Evolutionary conservation across 2,113 vertebrate species (phyloP), one percentile per base, ranked within the genome.

Genomic region (Naja naja): DNA sequence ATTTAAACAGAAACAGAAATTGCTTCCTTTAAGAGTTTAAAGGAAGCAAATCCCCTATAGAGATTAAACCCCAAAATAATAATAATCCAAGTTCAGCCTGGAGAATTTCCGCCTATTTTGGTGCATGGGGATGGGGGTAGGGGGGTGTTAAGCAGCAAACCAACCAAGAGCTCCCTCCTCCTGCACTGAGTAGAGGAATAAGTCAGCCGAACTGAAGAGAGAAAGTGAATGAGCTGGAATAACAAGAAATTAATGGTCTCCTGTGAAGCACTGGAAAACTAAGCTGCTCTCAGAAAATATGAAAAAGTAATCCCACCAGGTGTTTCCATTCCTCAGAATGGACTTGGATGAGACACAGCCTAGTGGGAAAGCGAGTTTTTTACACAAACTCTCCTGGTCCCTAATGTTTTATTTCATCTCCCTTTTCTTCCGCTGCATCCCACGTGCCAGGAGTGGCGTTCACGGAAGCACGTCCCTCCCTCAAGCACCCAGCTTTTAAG

Each of bases 261-360:
- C 7, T 89, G 89, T 87, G 9, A 93, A 55, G n/a, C 91, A 85
- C 69, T 81, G 94, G 88, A 27, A 93, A 93, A 39, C 0, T 2
- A 6, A 90, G 90, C 47, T 30, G 1, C 54, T 20, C 11, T 14
- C 11, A 54, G 92, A 92, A 91, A 92, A 3, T 20, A 94, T 1
- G 45, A 39, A 8, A 0, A 85, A 1, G 1, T 60, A 74, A 10
- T 3, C 90, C 94, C 49, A 58, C 55, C 69, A 55, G 0, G 8
- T 25, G 23, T 91, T 52, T 34, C 3, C 3, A 43, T 81, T 53
- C 3, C 11, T 94, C 88, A 85, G 4, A 7, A n/a, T 43, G 12
- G 85, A 91, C 91, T 56, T 47, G 18, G 69, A 90, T 45, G 55
- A 69, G 45, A 53, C 30, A 54, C 20, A 53, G 20, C 25, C 10